Evolutionary conservation across 37 sponge, comb jelly and placozoan species (phyloP).

Genomic region (Axinella damicornis): DNA sequence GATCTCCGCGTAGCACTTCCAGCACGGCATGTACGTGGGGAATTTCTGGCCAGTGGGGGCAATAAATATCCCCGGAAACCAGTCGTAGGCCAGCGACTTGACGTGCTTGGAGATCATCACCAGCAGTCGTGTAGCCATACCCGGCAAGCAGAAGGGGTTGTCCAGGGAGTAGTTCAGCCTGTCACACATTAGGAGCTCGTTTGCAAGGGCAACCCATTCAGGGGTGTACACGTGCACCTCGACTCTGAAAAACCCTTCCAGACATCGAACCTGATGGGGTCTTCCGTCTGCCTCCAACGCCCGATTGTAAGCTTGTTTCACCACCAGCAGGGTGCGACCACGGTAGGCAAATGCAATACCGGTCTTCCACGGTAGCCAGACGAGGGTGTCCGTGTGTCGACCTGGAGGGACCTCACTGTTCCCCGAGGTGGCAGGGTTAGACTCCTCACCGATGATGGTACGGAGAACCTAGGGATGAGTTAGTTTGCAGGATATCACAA

Average conservation of each 20-base stretch:
- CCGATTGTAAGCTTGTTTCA: slow-evolving; percentile 43
- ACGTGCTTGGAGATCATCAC: slow-evolving; percentile 78
- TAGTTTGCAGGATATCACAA: not conserved
- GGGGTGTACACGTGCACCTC: slow-evolving; percentile 58
- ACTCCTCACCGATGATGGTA: not conserved
- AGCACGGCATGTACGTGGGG: slow-evolving; percentile 68
- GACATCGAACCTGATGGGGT: not conserved
- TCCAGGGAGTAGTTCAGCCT: not conserved
- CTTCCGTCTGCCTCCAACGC: not conserved
- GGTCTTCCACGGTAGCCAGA: slow-evolving; percentile 79
- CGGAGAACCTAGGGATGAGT: slow-evolving; percentile 2
- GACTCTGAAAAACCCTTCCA: slow-evolving; percentile 30
- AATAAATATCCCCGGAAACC: slow-evolving; percentile 74
- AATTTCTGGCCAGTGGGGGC: not conserved
- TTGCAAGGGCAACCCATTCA: slow-evolving; percentile 35
- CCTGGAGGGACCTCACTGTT: not conserved
- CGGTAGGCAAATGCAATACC: slow-evolving; percentile 59
- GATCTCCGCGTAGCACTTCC: slow-evolving; percentile 72
- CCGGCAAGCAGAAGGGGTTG: slow-evolving; percentile 14
- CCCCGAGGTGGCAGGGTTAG: not conserved
- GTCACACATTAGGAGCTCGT: not conserved
- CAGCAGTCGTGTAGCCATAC: slow-evolving; percentile 60
- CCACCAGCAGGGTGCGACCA: slow-evolving; percentile 55
- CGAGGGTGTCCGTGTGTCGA: slow-evolving; percentile 8
- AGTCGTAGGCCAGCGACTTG: slow-evolving; percentile 67